These are phyloP conservation scores for Empis livida DNA, from an alignment of 2,888 invertebrate genomes.

Conservation along the genomic window DNA sequence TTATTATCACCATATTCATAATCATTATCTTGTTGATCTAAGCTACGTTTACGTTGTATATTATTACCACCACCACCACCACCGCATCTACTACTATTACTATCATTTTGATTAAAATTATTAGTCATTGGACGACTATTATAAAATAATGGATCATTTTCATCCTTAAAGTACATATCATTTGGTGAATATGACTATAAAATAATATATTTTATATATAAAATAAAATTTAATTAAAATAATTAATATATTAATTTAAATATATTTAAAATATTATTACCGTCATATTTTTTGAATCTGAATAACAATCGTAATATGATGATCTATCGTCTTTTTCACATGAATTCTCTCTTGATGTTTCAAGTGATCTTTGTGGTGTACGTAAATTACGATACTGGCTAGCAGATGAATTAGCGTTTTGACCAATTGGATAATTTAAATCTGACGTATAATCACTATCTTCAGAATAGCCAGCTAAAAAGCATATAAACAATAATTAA, in stretches of 20 bases:
- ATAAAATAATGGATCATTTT: conserved; percentile 61
- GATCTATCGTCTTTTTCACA: conserved; percentile 60
- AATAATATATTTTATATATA: not conserved
- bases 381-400: conserved; percentile 49
- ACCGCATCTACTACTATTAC: conserved; percentile 10
- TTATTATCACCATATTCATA: conserved; percentile 32
- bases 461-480: conserved; percentile 85
- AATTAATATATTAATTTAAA: not conserved
- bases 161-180: conserved; percentile 28
- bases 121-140: conserved; percentile 58
- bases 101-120: conserved; percentile 18
- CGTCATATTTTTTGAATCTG: conserved; percentile 15
- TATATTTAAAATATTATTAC: conserved; percentile 7
- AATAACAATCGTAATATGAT: conserved; percentile 12
- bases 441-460: conserved; percentile 96
- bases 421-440: conserved; percentile 77
- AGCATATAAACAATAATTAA: conserved; percentile 4
- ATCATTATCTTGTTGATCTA: conserved; percentile 70
- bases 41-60: conserved; percentile 50
- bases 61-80: not conserved
- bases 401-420: conserved; percentile 82
- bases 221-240: not conserved
- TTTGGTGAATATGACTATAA: conserved; percentile 27
- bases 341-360: conserved; percentile 69
- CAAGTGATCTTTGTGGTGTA: conserved; percentile 47